Base-by-base conservation (phyloP, 2,888 invertebrate genomes). In the Amphipyra tragopoginis region DNA sequence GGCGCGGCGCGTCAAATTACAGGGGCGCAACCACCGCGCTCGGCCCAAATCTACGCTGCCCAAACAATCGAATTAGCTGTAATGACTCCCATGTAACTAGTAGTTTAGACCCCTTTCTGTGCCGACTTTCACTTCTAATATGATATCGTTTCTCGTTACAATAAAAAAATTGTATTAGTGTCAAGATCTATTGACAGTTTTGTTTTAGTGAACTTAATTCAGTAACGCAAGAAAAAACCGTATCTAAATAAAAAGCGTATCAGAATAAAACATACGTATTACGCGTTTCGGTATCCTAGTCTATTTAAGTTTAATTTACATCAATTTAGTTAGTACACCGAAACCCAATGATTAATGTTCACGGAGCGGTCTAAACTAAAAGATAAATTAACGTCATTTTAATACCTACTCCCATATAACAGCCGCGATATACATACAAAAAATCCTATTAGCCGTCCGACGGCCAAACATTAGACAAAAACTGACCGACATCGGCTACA, bases 21-120 rank as follows among this genome's bases (percentile, higher is more conserved):
- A 93, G 92, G 92, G 89, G 77, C 76, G 58, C 77, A 83, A 87
- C 87, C 83, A 86, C 88, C 83, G 84, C 84, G 86, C 86, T 85
- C 86, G 89, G 84, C 86, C 91, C 88, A 89, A 92, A 90, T 89
- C 90, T 88, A 88, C 89, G 88, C 85, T 90, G 87, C 90, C 92
- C 92, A 92, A 93, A 93, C 90, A 93, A 90, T 90, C 90, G 87
- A 91, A 92, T 93, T 93, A 91, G 86, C 84, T 84, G 83, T 93
- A 93, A 93, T 93, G 86, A 89, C 88, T 80, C 76, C 81, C 78
- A 83, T 73, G 65, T 61, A 69, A 72, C 78, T 75, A 78, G 75
- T 75, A 64, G 75, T 80, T 79, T 52, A 45, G 39, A 63, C 62
- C 70, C 64, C 61, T 69, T 77, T 65, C 65, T 51, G 49, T 58